Evolutionary conservation across 2,888 invertebrate genomes (phyloP).

Genomic region (Archips crataeganus): DNA sequence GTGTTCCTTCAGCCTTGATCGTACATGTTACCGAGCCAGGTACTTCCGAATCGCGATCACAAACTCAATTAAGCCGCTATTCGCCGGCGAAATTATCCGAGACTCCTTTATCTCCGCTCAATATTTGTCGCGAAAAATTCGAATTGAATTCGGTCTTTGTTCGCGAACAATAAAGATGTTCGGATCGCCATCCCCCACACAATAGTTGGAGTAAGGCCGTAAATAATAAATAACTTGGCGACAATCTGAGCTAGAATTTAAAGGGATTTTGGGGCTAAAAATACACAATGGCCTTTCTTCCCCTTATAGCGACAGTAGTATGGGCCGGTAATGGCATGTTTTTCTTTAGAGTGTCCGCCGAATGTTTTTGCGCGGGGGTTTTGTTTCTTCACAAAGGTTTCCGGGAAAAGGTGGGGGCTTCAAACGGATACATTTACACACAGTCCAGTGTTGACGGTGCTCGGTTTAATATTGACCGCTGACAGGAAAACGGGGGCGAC

Average conservation of each 20-base stretch:
- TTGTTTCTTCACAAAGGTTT: slow-evolving; percentile 13
- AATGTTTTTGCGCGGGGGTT: slow-evolving; percentile 7
- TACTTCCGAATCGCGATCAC: not conserved
- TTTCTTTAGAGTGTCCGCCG: not conserved
- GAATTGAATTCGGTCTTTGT: slow-evolving; percentile 14
- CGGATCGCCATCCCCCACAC: slow-evolving; percentile 7
- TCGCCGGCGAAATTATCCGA: slow-evolving; percentile 1
- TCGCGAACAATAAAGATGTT: slow-evolving; percentile 16
- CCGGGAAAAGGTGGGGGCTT: slow-evolving; percentile 2
- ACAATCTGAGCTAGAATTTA: slow-evolving; percentile 11
- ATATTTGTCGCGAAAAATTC: slow-evolving; percentile 24
- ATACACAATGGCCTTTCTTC: slow-evolving; percentile 6
- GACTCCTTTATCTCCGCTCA: slow-evolving; percentile 20
- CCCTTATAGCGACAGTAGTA: not conserved
- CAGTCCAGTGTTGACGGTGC: not conserved
- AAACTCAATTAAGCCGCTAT: slow-evolving; percentile 21
- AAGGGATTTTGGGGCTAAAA: slow-evolving; percentile 1
- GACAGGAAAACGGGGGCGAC: not conserved
- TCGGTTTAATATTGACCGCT: not conserved
- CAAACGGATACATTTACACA: slow-evolving; percentile 1
- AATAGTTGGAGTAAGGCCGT: slow-evolving; percentile 3
- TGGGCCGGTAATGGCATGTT: slow-evolving; percentile 4
- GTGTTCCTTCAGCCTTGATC: not conserved
- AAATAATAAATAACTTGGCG: slow-evolving; percentile 13
- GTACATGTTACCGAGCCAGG: not conserved